Conservation (phyloP, 1,140 invertebrate species). For the Drosophila willistoni region DNA sequence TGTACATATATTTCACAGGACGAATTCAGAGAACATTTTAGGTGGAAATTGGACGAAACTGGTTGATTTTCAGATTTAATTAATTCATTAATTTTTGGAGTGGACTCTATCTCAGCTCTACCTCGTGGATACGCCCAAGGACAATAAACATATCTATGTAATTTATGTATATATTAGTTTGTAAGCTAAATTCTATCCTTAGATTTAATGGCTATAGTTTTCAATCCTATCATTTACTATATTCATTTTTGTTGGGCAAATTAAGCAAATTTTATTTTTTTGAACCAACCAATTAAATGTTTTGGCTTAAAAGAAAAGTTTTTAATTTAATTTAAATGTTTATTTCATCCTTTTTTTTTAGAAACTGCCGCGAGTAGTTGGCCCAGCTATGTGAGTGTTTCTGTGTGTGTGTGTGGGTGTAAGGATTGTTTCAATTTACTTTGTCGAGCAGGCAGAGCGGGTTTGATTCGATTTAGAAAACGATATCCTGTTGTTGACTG, state of each 20-base stretch:
- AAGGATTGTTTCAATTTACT: slow-evolving; percentile 52
- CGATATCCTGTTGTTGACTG: slow-evolving; percentile 25
- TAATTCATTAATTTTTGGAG: too few relatives aligned
- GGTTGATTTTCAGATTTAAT: too few relatives aligned
- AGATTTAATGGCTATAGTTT: neutral
- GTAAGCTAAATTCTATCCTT: neutral
- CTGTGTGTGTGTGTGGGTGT: slow-evolving; percentile 5
- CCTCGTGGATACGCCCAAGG: too few relatives aligned
- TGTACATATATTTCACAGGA: too few relatives aligned
- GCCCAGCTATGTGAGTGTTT: slow-evolving; percentile 3
- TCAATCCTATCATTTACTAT: neutral
- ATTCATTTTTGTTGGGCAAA: too few relatives aligned
- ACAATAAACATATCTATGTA: too few relatives aligned
- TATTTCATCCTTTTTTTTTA: slow-evolving; percentile 20
- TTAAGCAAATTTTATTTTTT: neutral
- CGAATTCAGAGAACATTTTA: too few relatives aligned
- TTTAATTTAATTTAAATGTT: slow-evolving; percentile 70
- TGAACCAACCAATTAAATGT: slow-evolving; percentile 64
- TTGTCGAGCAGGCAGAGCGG: slow-evolving; percentile 25
- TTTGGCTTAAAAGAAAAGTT: slow-evolving; percentile 70
- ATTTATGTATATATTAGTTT: too few relatives aligned
- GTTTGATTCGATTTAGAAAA: slow-evolving; percentile 66
- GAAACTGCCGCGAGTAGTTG: slow-evolving; percentile 48
- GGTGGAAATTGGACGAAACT: too few relatives aligned
- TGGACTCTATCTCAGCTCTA: too few relatives aligned